Conservation (phyloP, 2,797 vertebrate species). For the Eulemur rubriventer region DNA sequence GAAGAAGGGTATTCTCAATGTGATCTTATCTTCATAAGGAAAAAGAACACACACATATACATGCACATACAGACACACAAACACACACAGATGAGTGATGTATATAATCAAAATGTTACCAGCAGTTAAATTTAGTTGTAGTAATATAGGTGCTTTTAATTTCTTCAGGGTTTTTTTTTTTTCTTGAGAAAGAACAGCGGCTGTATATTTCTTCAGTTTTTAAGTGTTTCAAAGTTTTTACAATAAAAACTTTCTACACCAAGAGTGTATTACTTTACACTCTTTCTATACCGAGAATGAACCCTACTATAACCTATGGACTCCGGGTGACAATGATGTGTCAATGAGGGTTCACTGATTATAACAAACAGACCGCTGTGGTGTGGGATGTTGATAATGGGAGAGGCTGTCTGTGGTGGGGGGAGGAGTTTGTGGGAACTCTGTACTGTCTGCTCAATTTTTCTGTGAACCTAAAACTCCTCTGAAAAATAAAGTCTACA, state of each 20-base stretch:
- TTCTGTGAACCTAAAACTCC: neutral
- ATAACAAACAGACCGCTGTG: too few species aligned
- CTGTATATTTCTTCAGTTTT: neutral
- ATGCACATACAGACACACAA: neutral
- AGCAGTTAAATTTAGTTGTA: neutral
- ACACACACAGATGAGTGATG: neutral
- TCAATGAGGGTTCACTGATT: too few species aligned
- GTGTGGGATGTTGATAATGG: accelerated
- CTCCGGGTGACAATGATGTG: neutral
- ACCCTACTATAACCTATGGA: neutral
- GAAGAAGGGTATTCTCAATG: neutral
- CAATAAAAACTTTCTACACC: neutral
- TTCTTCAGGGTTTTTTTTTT: neutral
- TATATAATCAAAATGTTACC: neutral
- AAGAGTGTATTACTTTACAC: neutral
- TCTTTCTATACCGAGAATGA: neutral
- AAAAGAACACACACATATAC: neutral
- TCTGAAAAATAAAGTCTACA: neutral
- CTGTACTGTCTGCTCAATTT: neutral
- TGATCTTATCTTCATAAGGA: neutral
- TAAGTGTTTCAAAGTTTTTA: neutral
- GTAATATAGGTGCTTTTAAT: neutral
- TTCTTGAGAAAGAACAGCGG: too few species aligned
- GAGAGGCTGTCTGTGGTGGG: accelerated
- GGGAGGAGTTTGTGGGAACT: accelerated